Evolutionary conservation across 2,113 vertebrate species (phyloP).

Genomic region (Bufo bufo): DNA sequence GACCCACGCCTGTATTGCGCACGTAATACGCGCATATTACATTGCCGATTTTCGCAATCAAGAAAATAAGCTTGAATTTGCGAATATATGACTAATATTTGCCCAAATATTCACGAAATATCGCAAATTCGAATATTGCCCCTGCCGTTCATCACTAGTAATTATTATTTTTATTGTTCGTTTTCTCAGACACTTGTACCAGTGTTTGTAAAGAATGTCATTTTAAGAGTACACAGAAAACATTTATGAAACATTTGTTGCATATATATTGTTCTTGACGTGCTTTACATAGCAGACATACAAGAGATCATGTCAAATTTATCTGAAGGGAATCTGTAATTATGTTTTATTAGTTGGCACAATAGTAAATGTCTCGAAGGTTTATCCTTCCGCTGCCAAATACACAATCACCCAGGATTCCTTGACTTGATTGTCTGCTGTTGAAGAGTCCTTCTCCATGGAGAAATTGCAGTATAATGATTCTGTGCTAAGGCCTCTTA

Average conservation of each 20-base stretch:
- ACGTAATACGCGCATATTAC: no score
- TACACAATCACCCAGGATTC: conserved; percentile 36
- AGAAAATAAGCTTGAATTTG: no score
- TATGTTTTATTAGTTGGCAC: conserved; percentile 21
- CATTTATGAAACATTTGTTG: neutral
- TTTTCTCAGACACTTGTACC: neutral
- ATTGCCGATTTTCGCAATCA: no score
- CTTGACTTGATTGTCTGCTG: conserved; percentile 39
- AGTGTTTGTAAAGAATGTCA: neutral
- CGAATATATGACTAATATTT: no score
- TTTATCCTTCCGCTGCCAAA: conserved; percentile 35
- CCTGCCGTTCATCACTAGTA: no score
- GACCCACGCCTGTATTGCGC: no score
- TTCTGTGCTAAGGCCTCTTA: conserved; percentile 25
- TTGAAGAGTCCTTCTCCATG: conserved; percentile 49
- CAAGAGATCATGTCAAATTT: neutral
- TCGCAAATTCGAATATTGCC: no score
- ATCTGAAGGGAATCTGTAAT: neutral
- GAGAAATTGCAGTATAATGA: conserved; percentile 54
- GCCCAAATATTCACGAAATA: no score
- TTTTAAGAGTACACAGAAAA: neutral
- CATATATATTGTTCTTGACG: neutral
- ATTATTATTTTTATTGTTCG: no score
- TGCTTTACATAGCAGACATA: neutral
- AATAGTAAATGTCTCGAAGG: conserved; percentile 10